phyloP scores from a whole-genome alignment of 1,140 invertebrate genomes.

The Dendrolimus punctatus region DNA sequence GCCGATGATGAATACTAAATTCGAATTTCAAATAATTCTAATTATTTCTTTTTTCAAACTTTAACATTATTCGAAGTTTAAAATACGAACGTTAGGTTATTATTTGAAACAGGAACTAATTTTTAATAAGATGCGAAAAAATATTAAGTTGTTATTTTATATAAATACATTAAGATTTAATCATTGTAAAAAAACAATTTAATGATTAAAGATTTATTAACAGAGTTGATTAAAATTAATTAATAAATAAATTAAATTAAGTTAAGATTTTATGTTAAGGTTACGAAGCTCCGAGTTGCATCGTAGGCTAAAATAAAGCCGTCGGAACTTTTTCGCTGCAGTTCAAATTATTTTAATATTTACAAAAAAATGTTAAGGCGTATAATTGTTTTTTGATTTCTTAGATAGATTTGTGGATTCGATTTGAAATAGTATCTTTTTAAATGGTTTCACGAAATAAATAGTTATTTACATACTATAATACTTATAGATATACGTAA shows the following conservation, averaged over 20 bases:
- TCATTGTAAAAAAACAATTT: too few species aligned
- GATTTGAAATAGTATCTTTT: too few species aligned
- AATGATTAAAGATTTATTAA: too few species aligned
- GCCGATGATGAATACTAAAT: conserved; percentile 44
- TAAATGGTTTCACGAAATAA: too few species aligned
- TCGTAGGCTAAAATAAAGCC: conserved; percentile 64
- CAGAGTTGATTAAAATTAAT: not conserved
- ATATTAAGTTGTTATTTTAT: conserved; percentile 3
- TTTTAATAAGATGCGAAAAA: not conserved
- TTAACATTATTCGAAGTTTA: not conserved
- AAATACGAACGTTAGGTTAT: not conserved
- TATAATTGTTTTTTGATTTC: too few species aligned
- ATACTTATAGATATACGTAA: too few species aligned
- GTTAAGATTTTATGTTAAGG: conserved; percentile 7
- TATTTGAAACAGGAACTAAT: conserved; percentile 13
- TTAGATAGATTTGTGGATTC: too few species aligned
- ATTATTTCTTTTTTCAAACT: conserved; percentile 7
- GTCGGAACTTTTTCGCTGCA: conserved; percentile 39
- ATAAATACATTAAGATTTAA: conserved; percentile 3
- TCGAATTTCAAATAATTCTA: conserved; percentile 12
- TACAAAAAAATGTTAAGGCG: not conserved
- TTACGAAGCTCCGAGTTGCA: conserved; percentile 29
- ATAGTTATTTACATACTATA: too few species aligned
- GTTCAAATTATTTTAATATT: not conserved
- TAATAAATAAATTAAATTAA: conserved; percentile 1